Evolutionary conservation across 2,797 vertebrate species (phyloP).

Genomic region (Semotilus atromaculatus): DNA sequence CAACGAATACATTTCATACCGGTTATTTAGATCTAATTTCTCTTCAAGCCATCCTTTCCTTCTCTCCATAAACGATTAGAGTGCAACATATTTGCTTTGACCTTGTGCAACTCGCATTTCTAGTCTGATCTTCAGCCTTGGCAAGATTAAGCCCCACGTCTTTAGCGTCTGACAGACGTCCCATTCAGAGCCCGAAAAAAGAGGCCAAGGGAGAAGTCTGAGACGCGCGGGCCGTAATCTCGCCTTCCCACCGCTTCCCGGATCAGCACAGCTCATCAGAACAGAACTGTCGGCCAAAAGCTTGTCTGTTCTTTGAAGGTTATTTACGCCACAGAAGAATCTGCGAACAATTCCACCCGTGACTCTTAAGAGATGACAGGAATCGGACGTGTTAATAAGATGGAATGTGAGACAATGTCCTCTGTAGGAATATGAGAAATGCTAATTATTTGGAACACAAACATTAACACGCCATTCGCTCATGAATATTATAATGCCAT

Average conservation of each 20-base stretch:
- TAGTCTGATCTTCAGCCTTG: conserved; percentile 29
- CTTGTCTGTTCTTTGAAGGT: conserved; percentile 15
- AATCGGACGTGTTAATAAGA: conserved; percentile 43
- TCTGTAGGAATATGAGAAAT: conserved; percentile 32
- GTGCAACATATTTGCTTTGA: conserved; percentile 24
- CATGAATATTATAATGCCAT: conserved; percentile 50
- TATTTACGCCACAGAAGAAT: conserved; percentile 12
- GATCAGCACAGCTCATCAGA: conserved; percentile 30
- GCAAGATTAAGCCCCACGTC: conserved; percentile 30
- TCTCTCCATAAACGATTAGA: neutral
- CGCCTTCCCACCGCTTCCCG: neutral
- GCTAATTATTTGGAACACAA: conserved; percentile 43
- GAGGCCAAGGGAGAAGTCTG: conserved; percentile 19
- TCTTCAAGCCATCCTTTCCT: neutral
- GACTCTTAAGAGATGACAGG: conserved; percentile 16
- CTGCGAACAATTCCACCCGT: neutral
- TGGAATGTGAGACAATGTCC: conserved; percentile 27
- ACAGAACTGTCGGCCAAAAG: conserved; percentile 20
- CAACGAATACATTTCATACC: neutral
- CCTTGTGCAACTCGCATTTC: conserved; percentile 31
- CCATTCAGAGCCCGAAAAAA: conserved; percentile 41
- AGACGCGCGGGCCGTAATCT: conserved; percentile 23
- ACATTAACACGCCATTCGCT: conserved; percentile 50
- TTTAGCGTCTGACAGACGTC: conserved; percentile 31
- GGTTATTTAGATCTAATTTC: neutral